Percentiles rank a stretch among this genome's conserved stretches.
These are phyloP conservation scores for Zophobas morio DNA, from an alignment of 1,140 invertebrate species.

Conservation along the genomic window DNA sequence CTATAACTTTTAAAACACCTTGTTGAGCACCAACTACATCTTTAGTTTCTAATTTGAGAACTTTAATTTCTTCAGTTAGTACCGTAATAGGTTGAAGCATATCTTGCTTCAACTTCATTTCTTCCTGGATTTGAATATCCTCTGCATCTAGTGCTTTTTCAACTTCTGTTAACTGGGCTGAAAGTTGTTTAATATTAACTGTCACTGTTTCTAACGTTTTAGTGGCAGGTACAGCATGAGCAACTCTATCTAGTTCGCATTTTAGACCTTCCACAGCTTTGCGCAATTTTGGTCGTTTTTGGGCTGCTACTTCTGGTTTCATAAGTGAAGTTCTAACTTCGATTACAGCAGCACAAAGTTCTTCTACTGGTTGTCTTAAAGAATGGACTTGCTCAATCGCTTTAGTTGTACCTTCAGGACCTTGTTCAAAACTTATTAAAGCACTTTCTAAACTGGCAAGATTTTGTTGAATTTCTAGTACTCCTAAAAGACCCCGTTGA, in stretches of 20 bases:
- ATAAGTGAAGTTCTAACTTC: conserved; percentile 31
- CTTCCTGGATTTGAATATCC: conserved; percentile 5
- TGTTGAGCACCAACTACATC: neutral
- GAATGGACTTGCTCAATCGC: neutral
- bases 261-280: conserved; percentile 24
- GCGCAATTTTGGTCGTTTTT: conserved; percentile 29
- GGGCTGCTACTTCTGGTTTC: conserved; percentile 43
- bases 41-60: neutral
- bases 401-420: neutral
- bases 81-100: conserved; percentile 5
- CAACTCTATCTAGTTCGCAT: conserved; percentile 45
- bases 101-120: neutral
- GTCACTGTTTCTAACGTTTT: conserved; percentile 7
- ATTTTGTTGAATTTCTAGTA: conserved; percentile 4
- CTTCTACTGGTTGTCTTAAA: conserved; percentile 41
- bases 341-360: conserved; percentile 26
- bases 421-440: neutral
- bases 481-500: neutral
- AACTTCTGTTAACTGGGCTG: conserved; percentile 18
- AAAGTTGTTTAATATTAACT: conserved; percentile 8
- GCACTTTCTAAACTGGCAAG: neutral
- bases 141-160: conserved; percentile 1
- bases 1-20: neutral
- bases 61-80: conserved; percentile 3
- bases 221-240: conserved; percentile 4